Conservation (phyloP, 2,797 vertebrate species). For the Pseudochaenichthys georgianus region DNA sequence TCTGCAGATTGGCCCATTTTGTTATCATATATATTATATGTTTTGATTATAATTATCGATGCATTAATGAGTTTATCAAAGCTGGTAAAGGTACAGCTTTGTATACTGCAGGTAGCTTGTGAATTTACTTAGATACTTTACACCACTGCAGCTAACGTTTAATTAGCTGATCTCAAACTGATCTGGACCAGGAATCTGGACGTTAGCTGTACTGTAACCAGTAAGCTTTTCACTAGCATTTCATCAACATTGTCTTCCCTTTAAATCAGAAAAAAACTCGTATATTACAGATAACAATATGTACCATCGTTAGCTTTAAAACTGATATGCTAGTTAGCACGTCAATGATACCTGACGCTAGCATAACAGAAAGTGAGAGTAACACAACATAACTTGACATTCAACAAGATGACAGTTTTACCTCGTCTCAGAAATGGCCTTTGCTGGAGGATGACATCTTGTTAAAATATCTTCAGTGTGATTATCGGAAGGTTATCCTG, state of each 20-base stretch:
- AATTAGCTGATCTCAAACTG: not conserved
- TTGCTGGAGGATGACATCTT: slow-evolving; percentile 11
- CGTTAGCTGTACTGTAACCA: slow-evolving; percentile 1
- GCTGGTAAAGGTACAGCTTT: no score
- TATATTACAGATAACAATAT: not conserved
- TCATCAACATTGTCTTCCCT: not conserved
- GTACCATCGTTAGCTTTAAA: not conserved
- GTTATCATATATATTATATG: no score
- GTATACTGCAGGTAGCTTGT: no score
- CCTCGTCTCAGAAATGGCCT: slow-evolving; percentile 32
- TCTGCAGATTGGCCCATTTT: no score
- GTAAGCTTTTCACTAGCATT: slow-evolving; percentile 26
- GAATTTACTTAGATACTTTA: no score
- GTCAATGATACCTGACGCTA: not conserved
- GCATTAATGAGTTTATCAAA: no score
- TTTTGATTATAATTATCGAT: no score
- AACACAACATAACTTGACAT: not conserved
- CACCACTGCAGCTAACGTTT: not conserved
- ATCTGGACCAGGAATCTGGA: not conserved
- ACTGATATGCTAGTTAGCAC: not conserved
- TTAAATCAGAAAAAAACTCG: not conserved
- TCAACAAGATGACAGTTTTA: slow-evolving; percentile 4
- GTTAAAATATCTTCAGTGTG: not conserved
- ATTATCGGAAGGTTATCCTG: not conserved
- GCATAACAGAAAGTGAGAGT: slow-evolving; percentile 4